A percentile compares a stretch with the other conserved stretches of the same genome.
phyloP scores from a whole-genome alignment of 1,140 invertebrate genomes.

The Uloborus diversus region DNA sequence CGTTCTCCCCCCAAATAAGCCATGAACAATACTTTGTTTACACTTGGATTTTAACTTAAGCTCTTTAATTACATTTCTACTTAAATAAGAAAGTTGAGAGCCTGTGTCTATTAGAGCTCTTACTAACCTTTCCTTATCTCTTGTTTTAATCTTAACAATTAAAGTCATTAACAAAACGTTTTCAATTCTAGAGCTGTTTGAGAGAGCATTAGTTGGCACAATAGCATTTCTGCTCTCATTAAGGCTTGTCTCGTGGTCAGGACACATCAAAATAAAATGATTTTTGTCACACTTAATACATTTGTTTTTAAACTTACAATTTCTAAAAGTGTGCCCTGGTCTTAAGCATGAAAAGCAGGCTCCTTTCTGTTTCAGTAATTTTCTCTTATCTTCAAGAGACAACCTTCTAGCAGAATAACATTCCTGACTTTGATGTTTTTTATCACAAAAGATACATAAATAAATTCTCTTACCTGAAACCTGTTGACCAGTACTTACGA shows the following conservation, averaged over 20 bases:
- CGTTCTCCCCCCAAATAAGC: neutral
- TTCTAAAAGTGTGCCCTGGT: neutral
- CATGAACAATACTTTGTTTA: neutral
- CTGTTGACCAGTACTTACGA: neutral
- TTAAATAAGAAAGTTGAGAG: neutral
- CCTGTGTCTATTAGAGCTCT: neutral
- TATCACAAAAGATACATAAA: neutral
- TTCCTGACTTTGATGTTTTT: neutral
- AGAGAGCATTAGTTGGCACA: neutral
- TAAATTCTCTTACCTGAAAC: neutral
- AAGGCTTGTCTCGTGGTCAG: neutral
- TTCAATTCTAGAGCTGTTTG: neutral
- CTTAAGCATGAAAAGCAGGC: conserved; percentile 1
- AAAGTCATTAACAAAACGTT: neutral
- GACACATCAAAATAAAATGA: neutral
- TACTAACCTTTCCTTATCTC: neutral
- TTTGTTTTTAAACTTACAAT: neutral
- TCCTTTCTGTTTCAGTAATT: neutral
- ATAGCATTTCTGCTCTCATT: neutral
- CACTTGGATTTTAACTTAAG: neutral
- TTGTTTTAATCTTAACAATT: neutral
- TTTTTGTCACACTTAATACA: neutral
- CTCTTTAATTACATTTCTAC: neutral
- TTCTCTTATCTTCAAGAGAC: neutral
- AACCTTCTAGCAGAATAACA: neutral